Evolutionary conservation across 1,140 invertebrate species (phyloP), one percentile per base, ranked within the genome.

Genomic region (Megathymus violae): DNA sequence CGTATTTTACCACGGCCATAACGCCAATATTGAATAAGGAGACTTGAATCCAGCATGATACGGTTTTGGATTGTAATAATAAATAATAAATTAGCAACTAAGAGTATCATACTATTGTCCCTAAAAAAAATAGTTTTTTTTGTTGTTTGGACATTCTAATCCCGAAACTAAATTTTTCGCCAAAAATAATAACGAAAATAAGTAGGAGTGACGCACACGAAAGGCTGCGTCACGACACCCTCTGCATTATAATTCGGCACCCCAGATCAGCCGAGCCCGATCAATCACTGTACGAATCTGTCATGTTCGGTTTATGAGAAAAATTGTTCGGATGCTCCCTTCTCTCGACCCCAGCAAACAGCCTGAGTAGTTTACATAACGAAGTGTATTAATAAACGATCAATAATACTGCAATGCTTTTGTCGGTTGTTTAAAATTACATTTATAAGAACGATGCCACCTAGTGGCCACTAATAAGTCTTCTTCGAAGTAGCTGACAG

Each of bases 261-360:
- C 88, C 88, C 76, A 81, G 83, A 88, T 89, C 84, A 88, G 80
- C 78, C 73, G 61, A 64, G 76, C 61, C 72, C 82, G 78, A 92
- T 92, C 91, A 91, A 92, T 92, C 89, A 87, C 87, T 88, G 85
- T 87, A 90, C 88, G 84, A 85, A 91, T 91, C 90, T 91, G 91
- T 92, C 91, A 92, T 91, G 91, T 92, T 91, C 82, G 90, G 87
- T 92, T 91, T 92, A 91, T 89, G 86, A 92, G 91, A 92, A 92
- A 92, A 91, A 92, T 91, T 89, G 89, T 86, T 76, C 79, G 84
- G 84, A 88, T 76, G 78, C 79, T 72, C 71, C 78, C 71, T 70
- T 71, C 74, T 71, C 74, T 31, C 75, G 48, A 43, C 64, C 74
- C 72, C 76, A 67, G 74, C 79, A 83, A 85, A 80, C 79, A 82